Evolutionary conservation across 2,113 vertebrate species (phyloP).

Genomic region (Dromaius novaehollandiae): DNA sequence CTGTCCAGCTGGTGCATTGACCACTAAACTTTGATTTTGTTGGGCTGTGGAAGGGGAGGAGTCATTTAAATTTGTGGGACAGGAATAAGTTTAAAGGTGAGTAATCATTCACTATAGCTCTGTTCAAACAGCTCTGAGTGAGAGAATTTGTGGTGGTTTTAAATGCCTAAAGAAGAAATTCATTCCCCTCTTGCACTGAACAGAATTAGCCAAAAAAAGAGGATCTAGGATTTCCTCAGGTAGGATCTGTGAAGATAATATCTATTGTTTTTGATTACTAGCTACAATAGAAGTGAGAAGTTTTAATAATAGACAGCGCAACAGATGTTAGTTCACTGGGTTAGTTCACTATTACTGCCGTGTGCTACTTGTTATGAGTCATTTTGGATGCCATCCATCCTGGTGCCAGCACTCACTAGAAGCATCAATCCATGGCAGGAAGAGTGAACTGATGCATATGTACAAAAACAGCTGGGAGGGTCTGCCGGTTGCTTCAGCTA

Average conservation of each 20-base stretch:
- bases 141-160: neutral
- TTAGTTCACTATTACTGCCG: conserved; percentile 6
- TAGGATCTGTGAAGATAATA: neutral
- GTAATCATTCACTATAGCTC: neutral
- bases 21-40: neutral
- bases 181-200: neutral
- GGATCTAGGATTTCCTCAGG: conserved; percentile 31
- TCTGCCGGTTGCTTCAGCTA: neutral
- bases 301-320: conserved; percentile 45
- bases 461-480: conserved; percentile 8
- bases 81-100: neutral
- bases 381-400: conserved; percentile 63
- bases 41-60: neutral
- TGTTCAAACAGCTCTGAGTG: neutral
- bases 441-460: conserved; percentile 12
- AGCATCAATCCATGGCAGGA: conserved; percentile 39
- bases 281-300: conserved; percentile 35
- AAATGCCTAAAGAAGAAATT: neutral
- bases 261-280: conserved; percentile 22
- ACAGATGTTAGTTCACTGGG: conserved; percentile 61
- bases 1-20: neutral
- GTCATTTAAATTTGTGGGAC: neutral
- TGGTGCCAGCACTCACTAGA: neutral
- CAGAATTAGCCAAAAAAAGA: neutral
- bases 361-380: conserved; percentile 67